Base-by-base conservation (phyloP, 2,888 invertebrate genomes). In the Nowickia ferox region DNA sequence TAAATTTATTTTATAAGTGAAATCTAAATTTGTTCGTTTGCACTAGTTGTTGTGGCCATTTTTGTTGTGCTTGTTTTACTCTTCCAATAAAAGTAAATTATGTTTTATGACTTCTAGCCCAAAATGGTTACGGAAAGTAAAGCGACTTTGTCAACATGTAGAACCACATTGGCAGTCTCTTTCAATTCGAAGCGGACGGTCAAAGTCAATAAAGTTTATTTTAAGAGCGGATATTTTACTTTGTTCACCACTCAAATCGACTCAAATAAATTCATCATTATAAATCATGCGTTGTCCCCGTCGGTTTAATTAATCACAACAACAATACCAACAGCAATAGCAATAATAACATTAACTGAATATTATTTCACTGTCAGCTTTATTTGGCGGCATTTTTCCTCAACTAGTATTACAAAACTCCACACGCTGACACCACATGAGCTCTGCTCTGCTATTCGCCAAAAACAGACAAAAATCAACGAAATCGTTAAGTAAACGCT, bases 191-290 rank as follows among this genome's bases (percentile, higher is more conserved):
- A 22, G 68, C 76, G 83, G 72, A 77, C 83, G 86, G 83, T 83
- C 82, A 86, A 83, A 83, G 79, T 86, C 85, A 82, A 82, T 86
- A 75, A 86, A 75, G 75, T 71, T 71, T 63, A 69, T 48, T 74
- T 69, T 66, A 69, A 71, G 72, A 82, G 85, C 85, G 75, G 79
- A 83, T 66, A 79, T 83, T 86, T 86, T 79, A 65, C 61, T 82
- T 86, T 86, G 83, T 79, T 82, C 74, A 59, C 53, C 38, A 61
- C 79, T 66, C 71, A 80, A 81, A 61, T 61, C 59, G 53, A 40
- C 69, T 75, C 71, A 91, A 91, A 91, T 91, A 91, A 91, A 91
- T 91, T 91, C 91, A 89, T 91, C 92, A 91, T 90, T 91, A 91
- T 91, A 91, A 91, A 91, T 91, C 91, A 91, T 91, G 90, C 88